A percentile compares a stretch with the other conserved stretches of the same genome.
Evolutionary conservation across 1,140 invertebrate genomes (phyloP).

Genomic region (Drosophila nigromelanica): DNA sequence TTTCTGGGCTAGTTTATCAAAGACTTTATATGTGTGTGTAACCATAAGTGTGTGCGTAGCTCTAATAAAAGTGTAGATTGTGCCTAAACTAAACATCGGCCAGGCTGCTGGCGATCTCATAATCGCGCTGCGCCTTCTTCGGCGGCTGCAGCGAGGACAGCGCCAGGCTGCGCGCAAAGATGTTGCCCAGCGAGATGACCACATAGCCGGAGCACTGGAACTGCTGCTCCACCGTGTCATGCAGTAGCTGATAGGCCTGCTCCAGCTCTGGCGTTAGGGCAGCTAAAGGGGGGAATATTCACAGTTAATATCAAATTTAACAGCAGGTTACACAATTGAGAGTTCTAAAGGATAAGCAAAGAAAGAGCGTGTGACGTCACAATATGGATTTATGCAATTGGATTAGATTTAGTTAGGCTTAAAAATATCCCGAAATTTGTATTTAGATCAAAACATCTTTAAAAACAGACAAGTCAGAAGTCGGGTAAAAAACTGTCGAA

Average conservation of each 20-base stretch:
- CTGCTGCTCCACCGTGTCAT: conserved; percentile 83
- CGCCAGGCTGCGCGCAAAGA: conserved; percentile 56
- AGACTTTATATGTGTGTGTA: conserved; percentile 34
- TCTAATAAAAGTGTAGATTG: conserved; percentile 38
- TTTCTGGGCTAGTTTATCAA: conserved; percentile 82
- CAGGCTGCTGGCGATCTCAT: conserved; percentile 55
- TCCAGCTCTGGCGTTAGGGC: conserved; percentile 74
- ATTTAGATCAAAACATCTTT: too few relatives aligned
- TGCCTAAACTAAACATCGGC: conserved; percentile 57
- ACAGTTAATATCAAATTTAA: not conserved
- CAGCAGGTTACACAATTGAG: not conserved
- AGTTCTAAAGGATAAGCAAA: too few relatives aligned
- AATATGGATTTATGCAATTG: too few relatives aligned
- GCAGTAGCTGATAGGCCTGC: conserved; percentile 79
- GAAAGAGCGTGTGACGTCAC: too few relatives aligned
- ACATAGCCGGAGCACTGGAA: conserved; percentile 81
- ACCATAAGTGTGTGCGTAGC: conserved; percentile 28
- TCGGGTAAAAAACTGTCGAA: too few relatives aligned
- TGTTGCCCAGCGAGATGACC: conserved; percentile 69
- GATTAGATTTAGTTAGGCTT: too few relatives aligned
- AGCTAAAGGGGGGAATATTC: conserved; percentile 26
- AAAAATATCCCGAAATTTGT: too few relatives aligned
- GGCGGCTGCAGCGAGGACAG: conserved; percentile 45
- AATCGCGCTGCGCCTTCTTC: conserved; percentile 34
- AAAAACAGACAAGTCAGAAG: too few relatives aligned